A percentile compares a stretch with the other conserved stretches of the same genome.
Conservation (phyloP, 2,113 vertebrate genomes). For the Tangachromis dhanisi region DNA sequence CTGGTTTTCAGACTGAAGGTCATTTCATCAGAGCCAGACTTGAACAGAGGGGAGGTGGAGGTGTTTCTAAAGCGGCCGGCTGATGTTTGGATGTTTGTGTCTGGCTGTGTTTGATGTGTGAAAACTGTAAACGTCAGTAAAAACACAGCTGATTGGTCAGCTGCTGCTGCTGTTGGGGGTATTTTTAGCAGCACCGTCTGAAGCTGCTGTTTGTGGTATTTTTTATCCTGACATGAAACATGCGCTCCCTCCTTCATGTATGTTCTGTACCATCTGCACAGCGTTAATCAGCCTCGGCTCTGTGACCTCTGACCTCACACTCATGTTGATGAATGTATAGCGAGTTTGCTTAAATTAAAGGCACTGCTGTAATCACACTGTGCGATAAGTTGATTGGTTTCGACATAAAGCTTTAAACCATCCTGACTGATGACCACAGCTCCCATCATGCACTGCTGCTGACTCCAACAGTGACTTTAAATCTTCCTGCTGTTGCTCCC, state of each 20-base stretch:
- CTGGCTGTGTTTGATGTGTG: not conserved
- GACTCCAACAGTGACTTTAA: not conserved
- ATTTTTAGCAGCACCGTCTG: not conserved
- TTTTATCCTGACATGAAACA: not conserved
- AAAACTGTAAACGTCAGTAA: not conserved
- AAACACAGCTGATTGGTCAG: not conserved
- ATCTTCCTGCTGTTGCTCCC: not conserved
- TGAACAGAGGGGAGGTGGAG: not conserved
- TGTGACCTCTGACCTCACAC: not conserved
- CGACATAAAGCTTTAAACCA: not conserved
- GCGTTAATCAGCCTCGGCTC: fast-evolving
- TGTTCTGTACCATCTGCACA: not conserved
- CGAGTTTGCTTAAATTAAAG: not conserved
- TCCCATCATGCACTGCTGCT: not conserved
- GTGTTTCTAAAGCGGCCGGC: not conserved
- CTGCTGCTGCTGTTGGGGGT: not conserved
- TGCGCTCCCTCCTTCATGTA: not conserved
- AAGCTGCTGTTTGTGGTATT: not conserved
- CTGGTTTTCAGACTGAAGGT: not conserved
- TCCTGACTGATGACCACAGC: not conserved
- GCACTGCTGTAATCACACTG: not conserved
- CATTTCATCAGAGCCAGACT: not conserved
- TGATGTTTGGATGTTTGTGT: not conserved
- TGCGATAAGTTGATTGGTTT: not conserved
- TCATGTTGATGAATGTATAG: not conserved